Base-by-base conservation (phyloP, 2,888 invertebrate genomes). In the Catocala fraxini region DNA sequence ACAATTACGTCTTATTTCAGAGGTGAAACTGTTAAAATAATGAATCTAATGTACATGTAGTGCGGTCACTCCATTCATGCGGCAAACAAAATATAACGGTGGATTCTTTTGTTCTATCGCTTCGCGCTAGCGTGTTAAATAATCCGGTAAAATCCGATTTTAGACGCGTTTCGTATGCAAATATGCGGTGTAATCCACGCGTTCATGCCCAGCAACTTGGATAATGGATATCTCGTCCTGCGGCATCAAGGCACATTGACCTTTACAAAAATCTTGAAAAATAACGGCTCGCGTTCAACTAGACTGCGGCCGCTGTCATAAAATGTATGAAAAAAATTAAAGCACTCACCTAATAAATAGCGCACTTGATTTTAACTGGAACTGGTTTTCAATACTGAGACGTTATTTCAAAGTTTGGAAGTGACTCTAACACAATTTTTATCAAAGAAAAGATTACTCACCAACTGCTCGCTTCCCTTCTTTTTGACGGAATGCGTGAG, bases 221-320 rank as follows among this genome's bases (percentile, higher is more conserved):
- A 74, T 68, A 77, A 73, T 73, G 72, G 71, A 74, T 68, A 77
- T 76, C 77, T 83, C 81, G 73, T 82, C 81, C 82, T 84, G 83
- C 81, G 77, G 70, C 78, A 80, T 71, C 81, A 71, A 78, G 83
- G 93, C 91, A 73, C 93, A 90, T 85, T 93, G 93, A 93, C 93
- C 93, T 85, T 81, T 78, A 77, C 68, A 76, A 83, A 82, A 86
- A 90, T 91, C 87, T 92, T 90, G 86, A 92, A 93, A 92, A 92
- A 89, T 93, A 93, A 93, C 93, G 93, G 93, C 90, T 80, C 79
- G 74, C 71, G 63, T 67, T 71, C 72, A 68, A 73, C 77, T 67
- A 62, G 68, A 68, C 73, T 71, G 69, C 68, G 74, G 70, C 75
- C 72, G 76, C 70, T 71, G 73, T 75, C 70, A 60, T 51, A 54